Conservation (phyloP, 1,140 invertebrate genomes). For the Caenorhabditis tropicalis region DNA sequence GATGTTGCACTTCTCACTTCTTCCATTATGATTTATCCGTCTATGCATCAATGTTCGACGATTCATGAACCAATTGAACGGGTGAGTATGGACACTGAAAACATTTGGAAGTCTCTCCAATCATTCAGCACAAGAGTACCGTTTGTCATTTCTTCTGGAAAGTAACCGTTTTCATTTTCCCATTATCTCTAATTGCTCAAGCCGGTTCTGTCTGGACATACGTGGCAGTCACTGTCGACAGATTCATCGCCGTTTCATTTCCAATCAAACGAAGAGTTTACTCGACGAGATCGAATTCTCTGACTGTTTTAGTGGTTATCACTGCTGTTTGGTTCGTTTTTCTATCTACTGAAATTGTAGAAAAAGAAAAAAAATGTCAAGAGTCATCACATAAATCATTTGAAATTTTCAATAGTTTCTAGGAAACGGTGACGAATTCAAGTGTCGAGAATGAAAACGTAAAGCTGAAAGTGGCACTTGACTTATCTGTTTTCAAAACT, state of each 20-base stretch:
- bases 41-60: slow-evolving; percentile 14
- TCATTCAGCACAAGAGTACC: slow-evolving; percentile 48
- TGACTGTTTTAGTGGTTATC: not conserved
- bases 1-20: slow-evolving; percentile 8
- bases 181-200: slow-evolving; percentile 65
- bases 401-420: not conserved
- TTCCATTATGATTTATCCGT: slow-evolving; percentile 22
- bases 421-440: not conserved
- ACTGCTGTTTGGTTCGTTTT: not conserved
- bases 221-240: slow-evolving; percentile 67
- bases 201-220: slow-evolving; percentile 68
- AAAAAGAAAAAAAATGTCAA: not conserved
- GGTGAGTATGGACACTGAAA: not conserved
- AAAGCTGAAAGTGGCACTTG: not conserved
- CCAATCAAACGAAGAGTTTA: slow-evolving; percentile 62
- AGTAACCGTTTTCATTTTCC: slow-evolving; percentile 67
- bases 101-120: no score
- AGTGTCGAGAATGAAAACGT: not conserved
- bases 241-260: slow-evolving; percentile 65
- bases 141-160: slow-evolving; percentile 68
- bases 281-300: slow-evolving; percentile 35
- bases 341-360: not conserved
- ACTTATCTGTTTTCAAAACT: not conserved
- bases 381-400: not conserved
- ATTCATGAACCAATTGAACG: not conserved